A percentile compares a stretch with the other conserved stretches of the same genome.
Conservation (phyloP, 2,888 invertebrate genomes). For the Monochamus alternatus region DNA sequence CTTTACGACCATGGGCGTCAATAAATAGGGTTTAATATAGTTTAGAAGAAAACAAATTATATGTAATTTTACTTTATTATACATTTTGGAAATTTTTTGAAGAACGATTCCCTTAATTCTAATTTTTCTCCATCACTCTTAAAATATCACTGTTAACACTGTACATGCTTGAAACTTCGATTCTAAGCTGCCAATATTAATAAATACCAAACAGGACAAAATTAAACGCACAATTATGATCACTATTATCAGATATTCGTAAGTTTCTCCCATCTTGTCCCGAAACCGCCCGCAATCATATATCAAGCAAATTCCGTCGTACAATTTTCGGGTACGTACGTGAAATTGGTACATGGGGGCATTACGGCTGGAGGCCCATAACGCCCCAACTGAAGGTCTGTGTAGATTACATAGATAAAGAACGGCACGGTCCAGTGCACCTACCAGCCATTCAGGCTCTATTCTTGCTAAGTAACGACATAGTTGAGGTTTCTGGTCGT, state of each 20-base stretch:
- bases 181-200: no score
- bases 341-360: slow-evolving; percentile 43
- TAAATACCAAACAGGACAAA: no score
- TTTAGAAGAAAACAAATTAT: no score
- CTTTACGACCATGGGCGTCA: no score
- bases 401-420: slow-evolving; percentile 69
- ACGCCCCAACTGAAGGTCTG: slow-evolving; percentile 45
- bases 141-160: no score
- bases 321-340: slow-evolving; percentile 24
- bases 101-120: no score
- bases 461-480: slow-evolving; percentile 69
- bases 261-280: not conserved
- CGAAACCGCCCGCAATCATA: not conserved
- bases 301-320: slow-evolving; percentile 3
- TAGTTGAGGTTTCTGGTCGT: slow-evolving; percentile 69
- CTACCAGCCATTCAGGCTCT: slow-evolving; percentile 68
- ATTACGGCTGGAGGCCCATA: slow-evolving; percentile 44
- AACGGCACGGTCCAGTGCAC: slow-evolving; percentile 69
- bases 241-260: not conserved
- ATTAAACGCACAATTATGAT: no score
- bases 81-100: no score
- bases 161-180: no score
- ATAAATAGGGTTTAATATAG: no score
- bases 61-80: no score
- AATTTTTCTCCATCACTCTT: no score